Evolutionary conservation across 2,888 invertebrate genomes (phyloP).

Genomic region (Plebejus argus): DNA sequence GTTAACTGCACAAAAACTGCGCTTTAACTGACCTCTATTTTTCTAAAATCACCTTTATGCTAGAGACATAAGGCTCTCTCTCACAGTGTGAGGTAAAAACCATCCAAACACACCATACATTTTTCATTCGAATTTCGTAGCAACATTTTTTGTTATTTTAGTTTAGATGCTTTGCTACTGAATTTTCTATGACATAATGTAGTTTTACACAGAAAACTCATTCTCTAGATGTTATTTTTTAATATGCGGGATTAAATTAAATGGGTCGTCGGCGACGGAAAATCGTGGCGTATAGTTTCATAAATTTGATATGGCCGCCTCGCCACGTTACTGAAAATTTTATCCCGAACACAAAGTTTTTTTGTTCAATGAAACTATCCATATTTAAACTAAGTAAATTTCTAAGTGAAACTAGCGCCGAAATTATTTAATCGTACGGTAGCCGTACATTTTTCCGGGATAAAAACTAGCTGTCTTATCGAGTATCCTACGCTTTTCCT

Average conservation of each 20-base stretch:
- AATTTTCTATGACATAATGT: constrained; percentile 4
- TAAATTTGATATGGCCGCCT: constrained; percentile 8
- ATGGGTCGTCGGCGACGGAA: constrained; percentile 14
- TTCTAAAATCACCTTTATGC: not conserved
- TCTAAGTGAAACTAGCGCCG: not conserved
- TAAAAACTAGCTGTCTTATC: not conserved
- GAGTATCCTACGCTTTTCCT: no score
- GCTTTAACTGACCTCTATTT: not conserved
- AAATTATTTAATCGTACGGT: not conserved
- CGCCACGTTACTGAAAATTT: constrained; percentile 1
- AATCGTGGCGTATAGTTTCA: constrained; percentile 1
- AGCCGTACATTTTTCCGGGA: not conserved
- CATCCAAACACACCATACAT: not conserved
- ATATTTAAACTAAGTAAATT: not conserved
- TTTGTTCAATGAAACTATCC: not conserved
- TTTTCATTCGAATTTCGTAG: constrained; percentile 8
- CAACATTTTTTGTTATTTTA: not conserved
- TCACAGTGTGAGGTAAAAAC: not conserved
- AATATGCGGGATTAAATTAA: constrained; percentile 20
- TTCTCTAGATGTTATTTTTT: constrained; percentile 19
- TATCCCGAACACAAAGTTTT: not conserved
- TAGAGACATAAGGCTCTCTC: not conserved
- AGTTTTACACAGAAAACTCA: constrained; percentile 17
- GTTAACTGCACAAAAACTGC: constrained; percentile 3
- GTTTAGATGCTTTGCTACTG: not conserved